Conservation (phyloP, 2,113 vertebrate species). For the Fulmarus glacialis region DNA sequence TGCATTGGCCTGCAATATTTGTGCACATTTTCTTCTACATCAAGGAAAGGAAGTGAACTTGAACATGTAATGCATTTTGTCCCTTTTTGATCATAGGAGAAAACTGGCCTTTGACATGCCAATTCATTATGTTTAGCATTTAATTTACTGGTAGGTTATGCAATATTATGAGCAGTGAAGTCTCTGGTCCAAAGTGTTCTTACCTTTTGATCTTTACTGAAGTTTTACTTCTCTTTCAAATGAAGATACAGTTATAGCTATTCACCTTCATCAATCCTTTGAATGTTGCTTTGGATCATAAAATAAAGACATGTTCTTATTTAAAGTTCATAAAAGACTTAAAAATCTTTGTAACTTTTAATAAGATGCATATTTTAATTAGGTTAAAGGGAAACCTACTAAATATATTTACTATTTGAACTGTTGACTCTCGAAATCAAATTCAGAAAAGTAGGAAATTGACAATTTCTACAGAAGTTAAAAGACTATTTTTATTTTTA, state of each 20-base stretch:
- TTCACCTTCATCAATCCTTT: conserved; percentile 14
- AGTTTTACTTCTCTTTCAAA: conserved; percentile 7
- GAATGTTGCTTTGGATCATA: conserved; percentile 29
- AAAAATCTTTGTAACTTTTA: conserved; percentile 42
- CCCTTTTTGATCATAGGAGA: background rate
- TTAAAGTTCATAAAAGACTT: background rate
- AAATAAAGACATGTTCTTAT: conserved; percentile 16
- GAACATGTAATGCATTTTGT: background rate
- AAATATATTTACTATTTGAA: background rate
- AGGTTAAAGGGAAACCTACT: background rate
- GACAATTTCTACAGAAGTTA: background rate
- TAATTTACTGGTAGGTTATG: background rate
- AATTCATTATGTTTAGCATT: background rate
- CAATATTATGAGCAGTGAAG: background rate
- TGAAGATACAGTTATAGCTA: background rate
- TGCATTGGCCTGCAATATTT: background rate
- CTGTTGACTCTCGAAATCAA: background rate
- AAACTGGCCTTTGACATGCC: background rate
- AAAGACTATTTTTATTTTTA: background rate
- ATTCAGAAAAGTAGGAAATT: background rate
- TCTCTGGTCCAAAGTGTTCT: background rate
- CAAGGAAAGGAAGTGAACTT: background rate
- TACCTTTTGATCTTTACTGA: background rate
- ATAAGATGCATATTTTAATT: conserved; percentile 32
- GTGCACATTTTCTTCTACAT: background rate